Conservation (phyloP, 2,113 vertebrate genomes). For the Melospiza melodia region DNA sequence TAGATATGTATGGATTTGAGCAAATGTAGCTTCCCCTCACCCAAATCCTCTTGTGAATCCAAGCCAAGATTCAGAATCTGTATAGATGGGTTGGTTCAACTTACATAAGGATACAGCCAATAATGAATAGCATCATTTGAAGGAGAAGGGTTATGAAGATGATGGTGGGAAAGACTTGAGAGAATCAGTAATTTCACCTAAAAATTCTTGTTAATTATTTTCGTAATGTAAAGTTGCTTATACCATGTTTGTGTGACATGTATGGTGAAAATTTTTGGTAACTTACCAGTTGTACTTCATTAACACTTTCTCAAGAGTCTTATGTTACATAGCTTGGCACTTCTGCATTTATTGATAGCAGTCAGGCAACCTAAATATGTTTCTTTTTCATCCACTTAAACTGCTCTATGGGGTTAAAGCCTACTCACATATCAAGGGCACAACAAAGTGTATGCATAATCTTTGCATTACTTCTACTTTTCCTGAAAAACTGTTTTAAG, state of each 20-base stretch:
- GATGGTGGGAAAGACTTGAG: neutral
- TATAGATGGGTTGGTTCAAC: neutral
- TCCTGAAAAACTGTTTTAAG: neutral
- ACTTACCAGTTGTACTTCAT: neutral
- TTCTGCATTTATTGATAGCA: neutral
- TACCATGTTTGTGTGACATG: neutral
- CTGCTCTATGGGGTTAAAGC: neutral
- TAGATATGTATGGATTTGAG: neutral
- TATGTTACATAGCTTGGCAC: neutral
- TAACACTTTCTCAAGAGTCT: neutral
- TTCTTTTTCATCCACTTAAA: neutral
- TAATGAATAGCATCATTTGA: neutral
- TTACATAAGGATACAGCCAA: neutral
- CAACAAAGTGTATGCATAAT: neutral
- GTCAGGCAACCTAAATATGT: neutral
- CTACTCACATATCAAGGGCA: neutral
- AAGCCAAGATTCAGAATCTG: neutral
- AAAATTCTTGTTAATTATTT: neutral
- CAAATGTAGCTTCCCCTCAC: neutral
- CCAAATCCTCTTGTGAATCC: neutral
- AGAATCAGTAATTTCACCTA: neutral
- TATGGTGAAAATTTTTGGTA: neutral
- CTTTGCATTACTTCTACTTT: neutral
- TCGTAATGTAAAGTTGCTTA: neutral
- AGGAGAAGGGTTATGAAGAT: neutral